A percentile compares a stretch with the other conserved stretches of the same genome.
These are phyloP conservation scores for Epizoanthus ramosus DNA, from an alignment of 92 coral and sea anemone species.

Conservation along the genomic window DNA sequence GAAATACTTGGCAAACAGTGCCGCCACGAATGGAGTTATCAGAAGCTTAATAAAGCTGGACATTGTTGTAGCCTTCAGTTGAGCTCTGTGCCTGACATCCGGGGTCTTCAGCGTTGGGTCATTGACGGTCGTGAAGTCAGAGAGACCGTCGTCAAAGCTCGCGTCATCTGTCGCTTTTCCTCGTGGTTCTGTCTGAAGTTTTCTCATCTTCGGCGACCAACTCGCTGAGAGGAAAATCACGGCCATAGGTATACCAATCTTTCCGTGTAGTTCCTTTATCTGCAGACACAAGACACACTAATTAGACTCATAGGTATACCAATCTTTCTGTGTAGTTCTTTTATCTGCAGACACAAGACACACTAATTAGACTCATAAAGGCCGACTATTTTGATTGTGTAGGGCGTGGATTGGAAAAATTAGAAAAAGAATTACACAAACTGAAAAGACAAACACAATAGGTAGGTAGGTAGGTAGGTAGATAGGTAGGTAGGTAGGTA, in stretches of 20 bases:
- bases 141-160: slow-evolving; percentile 12
- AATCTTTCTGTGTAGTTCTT: slow-evolving; percentile 40
- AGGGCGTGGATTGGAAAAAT: no score
- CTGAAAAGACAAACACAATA: no score
- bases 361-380: no score
- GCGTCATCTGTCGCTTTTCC: background rate
- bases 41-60: slow-evolving; percentile 74
- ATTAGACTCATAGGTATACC: slow-evolving; percentile 48
- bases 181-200: slow-evolving; percentile 58
- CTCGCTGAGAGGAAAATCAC: slow-evolving; percentile 76
- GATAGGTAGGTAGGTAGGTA: no score
- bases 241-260: slow-evolving; percentile 63
- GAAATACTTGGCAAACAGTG: slow-evolving; percentile 53
- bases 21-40: slow-evolving; percentile 84
- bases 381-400: no score
- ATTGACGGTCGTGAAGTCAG: background rate
- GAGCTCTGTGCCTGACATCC: slow-evolving; percentile 21
- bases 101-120: slow-evolving; percentile 20
- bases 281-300: background rate
- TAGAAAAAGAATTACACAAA: no score
- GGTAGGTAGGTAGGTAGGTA: no score
- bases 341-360: background rate
- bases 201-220: slow-evolving; percentile 81
- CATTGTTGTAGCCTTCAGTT: slow-evolving; percentile 75
- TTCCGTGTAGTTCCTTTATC: slow-evolving; percentile 25